phyloP scores from a whole-genome alignment of 2,113 vertebrate genomes.

The Lamprologus speciosus region DNA sequence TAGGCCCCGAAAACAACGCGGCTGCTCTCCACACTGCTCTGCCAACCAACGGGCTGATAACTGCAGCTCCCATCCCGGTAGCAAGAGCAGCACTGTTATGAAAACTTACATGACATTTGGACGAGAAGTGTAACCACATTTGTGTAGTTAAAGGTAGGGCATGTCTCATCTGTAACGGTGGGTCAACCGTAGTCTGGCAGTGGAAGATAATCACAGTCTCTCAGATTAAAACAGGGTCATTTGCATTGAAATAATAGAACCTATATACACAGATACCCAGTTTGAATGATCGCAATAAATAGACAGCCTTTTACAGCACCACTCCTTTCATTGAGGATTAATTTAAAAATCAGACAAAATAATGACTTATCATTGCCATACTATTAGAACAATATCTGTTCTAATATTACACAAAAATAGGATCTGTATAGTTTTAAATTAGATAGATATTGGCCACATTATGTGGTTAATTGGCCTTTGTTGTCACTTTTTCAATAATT shows the following conservation, averaged over 20 bases:
- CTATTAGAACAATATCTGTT: background rate
- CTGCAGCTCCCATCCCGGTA: background rate
- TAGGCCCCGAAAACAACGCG: constrained; percentile 52
- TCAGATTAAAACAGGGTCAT: background rate
- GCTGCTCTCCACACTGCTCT: constrained; percentile 32
- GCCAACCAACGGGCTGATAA: background rate
- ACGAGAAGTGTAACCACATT: background rate
- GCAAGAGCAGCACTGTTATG: background rate
- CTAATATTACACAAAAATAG: background rate
- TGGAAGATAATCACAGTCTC: background rate
- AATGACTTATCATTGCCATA: background rate
- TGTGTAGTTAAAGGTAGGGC: background rate
- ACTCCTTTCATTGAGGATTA: background rate
- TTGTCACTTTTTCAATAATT: background rate
- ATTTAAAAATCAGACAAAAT: background rate
- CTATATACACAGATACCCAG: background rate
- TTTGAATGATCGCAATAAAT: background rate
- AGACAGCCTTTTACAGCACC: background rate
- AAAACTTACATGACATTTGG: background rate
- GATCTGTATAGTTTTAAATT: background rate
- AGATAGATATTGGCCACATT: background rate
- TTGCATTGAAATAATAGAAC: background rate
- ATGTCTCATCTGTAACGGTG: background rate
- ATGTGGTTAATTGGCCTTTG: background rate
- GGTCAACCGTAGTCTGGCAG: background rate